phyloP scores from a whole-genome alignment of 2,113 vertebrate species.

The Lucifuga dentata region DNA sequence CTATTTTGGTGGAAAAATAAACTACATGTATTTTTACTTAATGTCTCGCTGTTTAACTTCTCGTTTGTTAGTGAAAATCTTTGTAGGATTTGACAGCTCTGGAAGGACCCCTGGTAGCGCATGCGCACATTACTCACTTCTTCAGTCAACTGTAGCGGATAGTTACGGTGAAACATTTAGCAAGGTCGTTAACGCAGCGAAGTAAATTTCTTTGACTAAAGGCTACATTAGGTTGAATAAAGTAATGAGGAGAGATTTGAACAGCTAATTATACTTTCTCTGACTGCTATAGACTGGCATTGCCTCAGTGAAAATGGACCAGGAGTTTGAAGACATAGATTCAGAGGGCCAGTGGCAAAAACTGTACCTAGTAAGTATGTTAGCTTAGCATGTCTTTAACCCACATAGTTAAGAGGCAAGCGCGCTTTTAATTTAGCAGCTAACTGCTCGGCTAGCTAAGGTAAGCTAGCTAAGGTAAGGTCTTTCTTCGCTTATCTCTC shows the following conservation, averaged over 20 bases:
- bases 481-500: not conserved
- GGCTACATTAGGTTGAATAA: constrained; percentile 20
- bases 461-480: no score
- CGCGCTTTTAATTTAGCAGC: constrained; percentile 43
- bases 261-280: constrained; percentile 8
- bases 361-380: constrained; percentile 89
- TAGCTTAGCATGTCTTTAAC: constrained; percentile 68
- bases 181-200: constrained; percentile 21
- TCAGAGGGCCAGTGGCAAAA: constrained; percentile 91
- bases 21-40: no score
- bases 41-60: constrained; percentile 5
- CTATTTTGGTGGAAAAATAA: no score
- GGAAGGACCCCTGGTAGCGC: constrained; percentile 28
- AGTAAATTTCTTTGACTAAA: constrained; percentile 15
- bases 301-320: constrained; percentile 80
- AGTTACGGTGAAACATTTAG: constrained; percentile 54
- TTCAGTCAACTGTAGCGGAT: constrained; percentile 40
- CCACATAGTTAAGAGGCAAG: constrained; percentile 25
- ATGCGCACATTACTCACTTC: constrained; percentile 47
- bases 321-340: constrained; percentile 89
- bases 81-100: constrained; percentile 35
- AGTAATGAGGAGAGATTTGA: constrained; percentile 74
- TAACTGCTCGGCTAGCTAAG: not conserved
- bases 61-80: constrained; percentile 29
- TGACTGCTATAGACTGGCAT: constrained; percentile 30